Conservation (phyloP, 23 tunicate genomes). For the Phallusia fumigata region DNA sequence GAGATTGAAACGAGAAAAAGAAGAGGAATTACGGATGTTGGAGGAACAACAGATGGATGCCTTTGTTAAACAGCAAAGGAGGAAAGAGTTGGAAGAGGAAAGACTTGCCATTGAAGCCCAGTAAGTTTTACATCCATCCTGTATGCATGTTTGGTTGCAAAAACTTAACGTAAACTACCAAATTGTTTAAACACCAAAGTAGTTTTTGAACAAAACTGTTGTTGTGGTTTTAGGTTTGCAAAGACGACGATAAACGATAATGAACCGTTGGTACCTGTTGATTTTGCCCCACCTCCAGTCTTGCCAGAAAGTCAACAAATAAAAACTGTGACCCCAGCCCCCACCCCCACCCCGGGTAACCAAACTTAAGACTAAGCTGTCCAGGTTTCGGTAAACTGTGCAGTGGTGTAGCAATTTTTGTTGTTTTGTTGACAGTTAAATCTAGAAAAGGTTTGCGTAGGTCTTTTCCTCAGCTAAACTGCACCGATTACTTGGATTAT, state of each 20-base stretch:
- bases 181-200: no score
- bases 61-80: slow-evolving; percentile 46
- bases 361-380: not conserved
- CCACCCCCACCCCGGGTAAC: not conserved
- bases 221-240: slow-evolving; percentile 19
- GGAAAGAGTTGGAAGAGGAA: slow-evolving; percentile 85
- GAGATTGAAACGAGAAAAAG: slow-evolving; percentile 31
- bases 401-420: no score
- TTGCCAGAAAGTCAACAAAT: not conserved
- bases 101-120: slow-evolving; percentile 76
- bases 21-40: slow-evolving; percentile 37
- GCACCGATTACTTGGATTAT: no score
- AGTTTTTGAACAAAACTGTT: no score
- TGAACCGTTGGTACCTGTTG: slow-evolving; percentile 60
- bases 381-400: no score
- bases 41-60: slow-evolving; percentile 73
- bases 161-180: no score
- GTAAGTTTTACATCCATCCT: slow-evolving; percentile 20
- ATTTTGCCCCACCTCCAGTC: slow-evolving; percentile 77
- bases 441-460: no score
- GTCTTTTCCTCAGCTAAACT: no score
- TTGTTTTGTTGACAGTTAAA: no score
- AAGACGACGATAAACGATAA: slow-evolving; percentile 28
- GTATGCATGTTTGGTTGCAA: no score
- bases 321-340: slow-evolving; percentile 13